Conservation (phyloP, 2,888 invertebrate species). For the Acleris laterana region DNA sequence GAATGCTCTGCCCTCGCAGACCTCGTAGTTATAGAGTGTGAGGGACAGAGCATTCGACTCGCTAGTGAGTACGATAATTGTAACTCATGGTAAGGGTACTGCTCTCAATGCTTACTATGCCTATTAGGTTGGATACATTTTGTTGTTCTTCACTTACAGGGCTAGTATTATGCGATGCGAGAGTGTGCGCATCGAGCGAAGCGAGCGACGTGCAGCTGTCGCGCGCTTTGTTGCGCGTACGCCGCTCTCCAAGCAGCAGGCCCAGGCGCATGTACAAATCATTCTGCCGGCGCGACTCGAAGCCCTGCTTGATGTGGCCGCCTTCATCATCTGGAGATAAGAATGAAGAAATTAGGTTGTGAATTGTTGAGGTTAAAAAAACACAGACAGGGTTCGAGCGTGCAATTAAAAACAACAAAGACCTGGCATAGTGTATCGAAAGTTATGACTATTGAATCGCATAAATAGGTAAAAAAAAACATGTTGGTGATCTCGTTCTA, state of each 20-base stretch:
- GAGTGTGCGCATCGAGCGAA: slow-evolving; percentile 86
- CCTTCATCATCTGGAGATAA: slow-evolving; percentile 87
- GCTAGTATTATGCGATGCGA: slow-evolving; percentile 92
- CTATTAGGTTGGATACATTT: neutral
- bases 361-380: neutral
- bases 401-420: no score
- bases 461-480: no score
- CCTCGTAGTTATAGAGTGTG: no score
- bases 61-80: no score
- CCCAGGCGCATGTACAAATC: slow-evolving; percentile 93
- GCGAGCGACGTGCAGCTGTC: slow-evolving; percentile 83
- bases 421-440: no score
- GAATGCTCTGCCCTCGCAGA: no score
- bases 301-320: slow-evolving; percentile 86
- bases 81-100: no score
- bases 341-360: slow-evolving; percentile 24
- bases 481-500: no score
- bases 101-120: no score
- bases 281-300: slow-evolving; percentile 83
- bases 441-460: no score
- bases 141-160: slow-evolving; percentile 79
- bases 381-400: neutral
- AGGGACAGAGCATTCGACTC: no score
- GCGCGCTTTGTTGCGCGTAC: slow-evolving; percentile 75
- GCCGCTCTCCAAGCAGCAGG: slow-evolving; percentile 89